phyloP scores from a whole-genome alignment of 2,888 invertebrate species.

The Nematopogon swammerdamellus region DNA sequence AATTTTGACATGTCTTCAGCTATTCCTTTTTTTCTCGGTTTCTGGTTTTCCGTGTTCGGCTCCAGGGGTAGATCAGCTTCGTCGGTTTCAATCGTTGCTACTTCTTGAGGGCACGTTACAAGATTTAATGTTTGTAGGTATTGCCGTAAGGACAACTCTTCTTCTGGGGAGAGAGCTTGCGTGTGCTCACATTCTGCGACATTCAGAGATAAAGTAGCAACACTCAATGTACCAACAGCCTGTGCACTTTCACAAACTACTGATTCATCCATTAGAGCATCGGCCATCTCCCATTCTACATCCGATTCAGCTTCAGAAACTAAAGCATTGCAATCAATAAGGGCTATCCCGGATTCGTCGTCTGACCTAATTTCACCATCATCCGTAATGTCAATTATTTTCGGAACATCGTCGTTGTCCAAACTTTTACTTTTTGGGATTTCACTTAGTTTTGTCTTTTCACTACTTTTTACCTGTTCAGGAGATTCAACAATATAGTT shows the following conservation, averaged over 20 bases:
- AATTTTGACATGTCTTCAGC: constrained; percentile 31
- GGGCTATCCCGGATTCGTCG: constrained; percentile 23
- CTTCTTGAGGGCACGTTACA: constrained; percentile 41
- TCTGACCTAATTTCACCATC: constrained; percentile 19
- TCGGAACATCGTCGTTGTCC: constrained; percentile 42
- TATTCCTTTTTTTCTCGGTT: constrained; percentile 36
- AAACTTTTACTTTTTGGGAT: constrained; percentile 45
- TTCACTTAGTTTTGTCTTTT: constrained; percentile 28
- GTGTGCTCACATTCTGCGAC: constrained; percentile 35
- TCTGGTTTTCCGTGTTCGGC: constrained; percentile 24
- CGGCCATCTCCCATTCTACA: constrained; percentile 55
- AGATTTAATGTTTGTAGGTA: constrained; percentile 58
- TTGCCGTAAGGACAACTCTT: constrained; percentile 51
- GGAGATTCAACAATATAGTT: constrained; percentile 44
- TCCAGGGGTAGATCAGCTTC: constrained; percentile 45
- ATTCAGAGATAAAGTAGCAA: constrained; percentile 38
- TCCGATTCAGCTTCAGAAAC: constrained; percentile 65
- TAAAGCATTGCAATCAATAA: constrained; percentile 48
- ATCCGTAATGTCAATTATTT: constrained; percentile 40
- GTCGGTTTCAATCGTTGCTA: constrained; percentile 34
- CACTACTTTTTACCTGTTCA: constrained; percentile 24
- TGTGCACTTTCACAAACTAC: constrained; percentile 19
- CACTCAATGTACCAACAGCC: constrained; percentile 32
- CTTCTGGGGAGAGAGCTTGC: constrained; percentile 50
- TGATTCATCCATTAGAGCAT: constrained; percentile 28